Conservation (phyloP, 2,888 invertebrate species). For the Auanema freiburgensis region DNA sequence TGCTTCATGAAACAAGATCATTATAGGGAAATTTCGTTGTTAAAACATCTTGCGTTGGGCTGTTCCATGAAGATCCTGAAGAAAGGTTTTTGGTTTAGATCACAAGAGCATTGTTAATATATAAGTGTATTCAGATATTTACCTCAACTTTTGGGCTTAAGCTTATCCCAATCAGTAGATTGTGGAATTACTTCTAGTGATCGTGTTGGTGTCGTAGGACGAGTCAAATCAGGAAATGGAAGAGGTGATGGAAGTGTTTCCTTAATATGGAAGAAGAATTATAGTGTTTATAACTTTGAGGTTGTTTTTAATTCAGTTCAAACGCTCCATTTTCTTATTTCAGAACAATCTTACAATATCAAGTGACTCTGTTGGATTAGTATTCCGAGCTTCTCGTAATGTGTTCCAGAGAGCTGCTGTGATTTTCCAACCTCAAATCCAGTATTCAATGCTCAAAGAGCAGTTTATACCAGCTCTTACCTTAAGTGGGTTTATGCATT, state of each 20-base stretch:
- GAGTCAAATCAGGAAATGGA: conserved; percentile 55
- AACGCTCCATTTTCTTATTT: conserved; percentile 16
- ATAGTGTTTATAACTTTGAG: conserved; percentile 47
- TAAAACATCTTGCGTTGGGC: conserved; percentile 51
- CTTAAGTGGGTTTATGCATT: conserved; percentile 31
- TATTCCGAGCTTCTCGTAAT: conserved; percentile 38
- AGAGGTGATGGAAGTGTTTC: conserved; percentile 56
- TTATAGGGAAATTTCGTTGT: conserved; percentile 44
- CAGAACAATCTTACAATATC: conserved; percentile 46
- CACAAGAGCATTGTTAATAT: neutral
- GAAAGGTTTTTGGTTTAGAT: conserved; percentile 36
- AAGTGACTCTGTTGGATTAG: conserved; percentile 36
- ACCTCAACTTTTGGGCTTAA: conserved; percentile 53
- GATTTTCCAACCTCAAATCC: conserved; percentile 54
- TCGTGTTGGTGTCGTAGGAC: conserved; percentile 54
- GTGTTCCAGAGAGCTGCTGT: conserved; percentile 46
- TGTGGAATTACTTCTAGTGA: conserved; percentile 51
- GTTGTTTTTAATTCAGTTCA: conserved; percentile 21
- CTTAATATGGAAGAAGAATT: conserved; percentile 53
- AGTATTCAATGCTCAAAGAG: conserved; percentile 46
- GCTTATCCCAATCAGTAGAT: conserved; percentile 55
- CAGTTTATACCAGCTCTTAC: conserved; percentile 38
- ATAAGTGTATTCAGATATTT: conserved; percentile 33
- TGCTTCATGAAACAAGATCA: neutral
- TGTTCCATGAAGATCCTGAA: conserved; percentile 51